Evolutionary conservation across 2,113 vertebrate species (phyloP).

Genomic region (Crypturellus undulatus): DNA sequence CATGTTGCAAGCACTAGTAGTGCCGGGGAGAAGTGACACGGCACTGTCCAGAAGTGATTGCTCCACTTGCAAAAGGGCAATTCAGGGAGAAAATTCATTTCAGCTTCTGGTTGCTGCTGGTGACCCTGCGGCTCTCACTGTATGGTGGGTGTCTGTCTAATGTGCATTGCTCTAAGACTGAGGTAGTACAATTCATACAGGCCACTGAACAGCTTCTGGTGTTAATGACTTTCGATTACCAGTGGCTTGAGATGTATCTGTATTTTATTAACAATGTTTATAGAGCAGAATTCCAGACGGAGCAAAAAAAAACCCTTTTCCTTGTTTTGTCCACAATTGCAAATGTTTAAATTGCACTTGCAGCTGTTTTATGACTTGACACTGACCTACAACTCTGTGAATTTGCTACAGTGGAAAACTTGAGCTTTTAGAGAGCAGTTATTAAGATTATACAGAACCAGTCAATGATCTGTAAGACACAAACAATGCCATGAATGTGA

Average conservation of each 20-base stretch:
- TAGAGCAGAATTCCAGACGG: conserved; percentile 34
- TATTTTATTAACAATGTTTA: conserved; percentile 37
- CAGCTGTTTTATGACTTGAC: conserved; percentile 18
- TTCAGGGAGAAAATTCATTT: background rate
- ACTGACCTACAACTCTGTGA: background rate
- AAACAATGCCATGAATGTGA: background rate
- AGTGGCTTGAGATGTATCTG: background rate
- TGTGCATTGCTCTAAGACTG: conserved; percentile 10
- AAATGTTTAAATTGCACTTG: conserved; percentile 8
- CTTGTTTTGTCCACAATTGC: background rate
- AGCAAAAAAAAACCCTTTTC: background rate
- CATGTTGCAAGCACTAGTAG: rapidly evolving
- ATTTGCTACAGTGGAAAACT: background rate
- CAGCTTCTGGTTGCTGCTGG: background rate
- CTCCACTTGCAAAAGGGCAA: background rate
- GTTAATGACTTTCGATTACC: conserved; percentile 36
- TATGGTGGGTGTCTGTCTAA: conserved; percentile 5
- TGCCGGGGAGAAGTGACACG: background rate
- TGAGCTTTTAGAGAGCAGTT: background rate
- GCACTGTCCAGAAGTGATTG: background rate
- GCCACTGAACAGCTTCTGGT: conserved; percentile 24
- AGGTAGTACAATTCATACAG: background rate
- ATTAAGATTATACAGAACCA: background rate
- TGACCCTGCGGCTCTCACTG: background rate
- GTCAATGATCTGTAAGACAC: background rate